Base-by-base conservation (phyloP, 1,140 invertebrate genomes). In the Stenopsyche tienmushanensis region DNA sequence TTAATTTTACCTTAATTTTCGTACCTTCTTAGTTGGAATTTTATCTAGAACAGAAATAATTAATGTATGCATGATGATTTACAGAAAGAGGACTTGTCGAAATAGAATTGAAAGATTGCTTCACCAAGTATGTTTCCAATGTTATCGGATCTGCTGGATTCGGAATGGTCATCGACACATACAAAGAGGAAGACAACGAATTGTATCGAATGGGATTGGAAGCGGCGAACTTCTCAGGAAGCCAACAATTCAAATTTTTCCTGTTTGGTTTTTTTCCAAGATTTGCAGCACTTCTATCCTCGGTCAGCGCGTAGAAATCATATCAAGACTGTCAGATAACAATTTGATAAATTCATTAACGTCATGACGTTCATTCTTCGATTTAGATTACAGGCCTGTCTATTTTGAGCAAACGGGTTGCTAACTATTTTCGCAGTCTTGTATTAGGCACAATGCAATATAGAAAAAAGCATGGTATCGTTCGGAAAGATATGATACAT, bases 61-160 rank as follows among this genome's bases (percentile, higher is more conserved):
- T n/a, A n/a, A n/a, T 34, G 13, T 34, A 34, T 34, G 29, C 5
- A 34, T 34, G 5, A 13, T 34, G 29, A 7, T 34, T 34, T 7
- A 7, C 13, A 34, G 29, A 34, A 34, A 34, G 20, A 26, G 42
- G 24, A 21, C 24, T 26, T 17, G 7, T 7, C 7, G 73, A 74
- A 2, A 8, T 80, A 23, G 78, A 80, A 44, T 57, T 78, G 57
- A 81, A 79, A 47, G 77, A 80, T 18, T 66, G 78, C n/a, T 73
- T 72, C 17, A 75, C 76, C 0, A 73, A 76, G n/a, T 83, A 78
- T 50, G 78, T 82, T 0, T 82, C 76, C 20, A 82, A 85, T 67
- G 78, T 84, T 2, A 84, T 84, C 18, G 82, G 81, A 0, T 78
- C 74, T 0, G 76, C 74, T 8, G 81, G 79, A 13, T 83, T 83